Base-by-base conservation (phyloP, 2,888 invertebrate genomes). In the Eupithecia dodoneata region DNA sequence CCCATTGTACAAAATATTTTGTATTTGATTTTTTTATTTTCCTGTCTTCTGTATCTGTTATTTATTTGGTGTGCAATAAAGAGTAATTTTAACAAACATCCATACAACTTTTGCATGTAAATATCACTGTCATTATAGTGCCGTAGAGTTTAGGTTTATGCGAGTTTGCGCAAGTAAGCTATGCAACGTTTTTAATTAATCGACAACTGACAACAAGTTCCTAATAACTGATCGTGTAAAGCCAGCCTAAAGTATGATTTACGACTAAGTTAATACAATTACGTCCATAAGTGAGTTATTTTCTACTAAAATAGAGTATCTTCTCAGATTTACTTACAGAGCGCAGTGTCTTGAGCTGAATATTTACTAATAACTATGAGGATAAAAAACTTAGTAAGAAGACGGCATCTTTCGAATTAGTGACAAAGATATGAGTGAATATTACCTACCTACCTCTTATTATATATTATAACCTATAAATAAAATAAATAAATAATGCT, bases 211-310 rank as follows among this genome's bases (percentile, higher is more conserved):
- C 52, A n/a, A n/a, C 55, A 55, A 55, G 5, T 9, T n/a, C 3
- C 3, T n/a, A 44, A n/a, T 42, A n/a, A 69, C 74, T 76, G 71
- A 73, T 3, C 65, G 78, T 75, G 75, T 73, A 73, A 59, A 42
- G 10, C 30, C 42, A 6, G 59, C 78, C 71, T 75, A 13, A 78
- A 12, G 30, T 9, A 49, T 76, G 65, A 76, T 42, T 77, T 71
- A 74, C n/a, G 73, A 66, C 44, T 71, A 49, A 65, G 44, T 63
- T 30, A 65, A 72, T 74, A 77, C 75, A 76, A 67, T 75, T 70
- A 70, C 66, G 69, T 70, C 47, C 76, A 71, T 77, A 76, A 74
- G 74, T 70, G 76, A 74, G 71, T 74, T 75, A 71, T 42, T 71
- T 63, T 63, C 63, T 70, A 59, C 13, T 65, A 78, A 78, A 75